A percentile compares a stretch with the other conserved stretches of the same genome.
Evolutionary conservation across 2,113 vertebrate genomes (phyloP).

Genomic region (Sebastes schlegelii): DNA sequence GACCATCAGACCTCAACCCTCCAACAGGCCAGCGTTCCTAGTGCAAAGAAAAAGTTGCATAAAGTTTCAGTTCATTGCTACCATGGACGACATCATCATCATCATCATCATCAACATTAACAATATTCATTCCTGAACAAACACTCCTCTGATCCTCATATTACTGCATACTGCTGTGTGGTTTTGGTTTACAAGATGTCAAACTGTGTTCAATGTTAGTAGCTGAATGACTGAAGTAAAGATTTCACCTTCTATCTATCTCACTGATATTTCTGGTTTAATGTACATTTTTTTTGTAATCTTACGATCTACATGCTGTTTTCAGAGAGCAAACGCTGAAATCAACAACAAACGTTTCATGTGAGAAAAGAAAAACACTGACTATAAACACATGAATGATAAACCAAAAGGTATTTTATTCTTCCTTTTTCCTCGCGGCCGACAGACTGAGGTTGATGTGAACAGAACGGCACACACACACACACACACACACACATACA

Average conservation of each 20-base stretch:
- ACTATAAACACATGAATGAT: conserved; percentile 43
- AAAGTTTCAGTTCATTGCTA: conserved; percentile 64
- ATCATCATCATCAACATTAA: neutral
- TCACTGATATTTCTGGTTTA: neutral
- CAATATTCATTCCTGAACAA: conserved; percentile 35
- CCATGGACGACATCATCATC: conserved; percentile 22
- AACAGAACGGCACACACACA: conserved; percentile 43
- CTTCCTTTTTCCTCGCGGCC: conserved; percentile 42
- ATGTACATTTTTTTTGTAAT: neutral
- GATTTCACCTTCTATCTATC: neutral
- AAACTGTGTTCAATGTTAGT: neutral
- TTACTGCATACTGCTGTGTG: conserved; percentile 62
- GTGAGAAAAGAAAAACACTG: conserved; percentile 46
- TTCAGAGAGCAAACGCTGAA: neutral
- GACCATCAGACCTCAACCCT: conserved; percentile 55
- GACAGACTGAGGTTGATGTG: conserved; percentile 56
- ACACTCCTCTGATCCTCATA: neutral
- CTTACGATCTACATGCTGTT: neutral
- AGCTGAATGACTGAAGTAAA: neutral
- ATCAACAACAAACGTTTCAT: conserved; percentile 16
- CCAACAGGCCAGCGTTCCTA: conserved; percentile 61
- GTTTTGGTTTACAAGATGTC: conserved; percentile 52
- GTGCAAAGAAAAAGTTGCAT: conserved; percentile 81
- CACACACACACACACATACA: conserved; percentile 3
- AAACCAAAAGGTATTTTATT: conserved; percentile 75